Evolutionary conservation across 2,888 invertebrate genomes (phyloP).

Genomic region (Dynastes hyllus): DNA sequence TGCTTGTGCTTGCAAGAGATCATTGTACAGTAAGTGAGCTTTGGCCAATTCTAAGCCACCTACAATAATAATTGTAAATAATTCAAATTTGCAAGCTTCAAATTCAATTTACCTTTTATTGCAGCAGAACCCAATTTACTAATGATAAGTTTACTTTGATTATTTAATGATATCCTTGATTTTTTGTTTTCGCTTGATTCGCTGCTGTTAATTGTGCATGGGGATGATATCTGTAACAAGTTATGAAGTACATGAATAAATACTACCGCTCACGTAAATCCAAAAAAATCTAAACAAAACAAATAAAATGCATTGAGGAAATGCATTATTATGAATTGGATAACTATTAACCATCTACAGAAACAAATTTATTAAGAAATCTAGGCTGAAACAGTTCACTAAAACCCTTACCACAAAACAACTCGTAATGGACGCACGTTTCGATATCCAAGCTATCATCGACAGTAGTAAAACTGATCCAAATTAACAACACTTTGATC

Average conservation of each 20-base stretch:
- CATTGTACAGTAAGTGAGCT: constrained; percentile 82
- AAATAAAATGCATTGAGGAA: no score
- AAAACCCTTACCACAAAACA: no score
- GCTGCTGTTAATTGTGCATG: constrained; percentile 23
- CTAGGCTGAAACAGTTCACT: no score
- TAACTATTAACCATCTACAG: no score
- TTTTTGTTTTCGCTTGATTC: constrained; percentile 33
- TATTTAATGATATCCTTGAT: constrained; percentile 63
- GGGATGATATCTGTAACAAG: constrained; percentile 33
- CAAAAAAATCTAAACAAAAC: no score
- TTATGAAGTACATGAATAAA: neutral
- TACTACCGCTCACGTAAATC: no score
- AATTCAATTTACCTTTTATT: constrained; percentile 80
- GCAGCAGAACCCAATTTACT: constrained; percentile 86
- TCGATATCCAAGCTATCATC: no score
- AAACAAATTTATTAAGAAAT: no score
- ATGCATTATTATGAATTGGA: no score
- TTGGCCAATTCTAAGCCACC: constrained; percentile 86
- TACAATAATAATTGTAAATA: constrained; percentile 64
- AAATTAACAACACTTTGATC: no score
- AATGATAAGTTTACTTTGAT: constrained; percentile 73
- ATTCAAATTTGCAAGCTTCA: constrained; percentile 30
- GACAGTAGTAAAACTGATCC: no score
- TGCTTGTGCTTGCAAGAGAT: constrained; percentile 82
- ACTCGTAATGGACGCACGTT: no score